Evolutionary conservation across 2,113 vertebrate species (phyloP), one percentile per base, ranked within the genome.

Genomic region (Sinosuthora webbiana): DNA sequence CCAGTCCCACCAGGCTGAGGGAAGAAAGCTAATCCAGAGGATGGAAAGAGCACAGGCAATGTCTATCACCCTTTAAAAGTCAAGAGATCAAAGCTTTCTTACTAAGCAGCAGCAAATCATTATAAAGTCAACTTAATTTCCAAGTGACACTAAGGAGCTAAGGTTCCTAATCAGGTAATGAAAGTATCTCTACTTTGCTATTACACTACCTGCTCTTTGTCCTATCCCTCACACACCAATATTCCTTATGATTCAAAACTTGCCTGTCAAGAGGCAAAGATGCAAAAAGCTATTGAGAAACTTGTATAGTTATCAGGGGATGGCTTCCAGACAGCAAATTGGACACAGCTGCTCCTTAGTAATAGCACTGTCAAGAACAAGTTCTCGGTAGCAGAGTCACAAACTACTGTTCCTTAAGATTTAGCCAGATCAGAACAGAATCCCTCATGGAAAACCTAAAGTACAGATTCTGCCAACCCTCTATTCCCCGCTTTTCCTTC

Each of bases 281-380:
- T 23, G 6, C 4, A 20, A 80, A 60, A 89, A 76, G 9, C 21
- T 39, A 50, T 0, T 5, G 18, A 69, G 39, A 85, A 62, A 39
- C 14, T n/a, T 35, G 3, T 6, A 56, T 4, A 62, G 22, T 18
- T 50, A 27, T 16, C 37, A 71, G 9, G 13, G n/a, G 15, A 55
- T 3, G 3, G 35, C 60, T 83, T 79, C 68, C 42, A 52, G 47
- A 59, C 7, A 24, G 39, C 0, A 3, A 60, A 13, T 0, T 30
- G 30, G 33, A 35, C 31, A 50, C 55, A 85, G 53, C 9, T 27
- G 30, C 42, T 78, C 24, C 65, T 44, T 21, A 31, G 11, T 5
- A 89, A 55, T 0, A 68, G 9, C 3, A 19, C 35, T 53, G 27
- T 41, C 10, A 44, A 44, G 24, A 93, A 39, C 23, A 65, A 71